phyloP scores from a whole-genome alignment of 2,888 invertebrate species.

The Calameuta idolon region DNA sequence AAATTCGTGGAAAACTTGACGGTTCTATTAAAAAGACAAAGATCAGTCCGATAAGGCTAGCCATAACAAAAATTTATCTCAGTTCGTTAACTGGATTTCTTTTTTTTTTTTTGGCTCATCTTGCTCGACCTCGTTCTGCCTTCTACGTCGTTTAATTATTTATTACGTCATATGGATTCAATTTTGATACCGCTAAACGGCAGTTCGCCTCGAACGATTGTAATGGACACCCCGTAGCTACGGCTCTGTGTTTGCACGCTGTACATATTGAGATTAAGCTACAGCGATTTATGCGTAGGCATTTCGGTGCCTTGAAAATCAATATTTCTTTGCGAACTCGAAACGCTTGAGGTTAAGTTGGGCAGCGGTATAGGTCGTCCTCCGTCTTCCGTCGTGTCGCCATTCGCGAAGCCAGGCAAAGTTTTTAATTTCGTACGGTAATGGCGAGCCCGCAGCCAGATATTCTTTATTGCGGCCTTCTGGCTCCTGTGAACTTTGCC shows the following conservation, averaged over 20 bases:
- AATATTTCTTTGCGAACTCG: too few species aligned
- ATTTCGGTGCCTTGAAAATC: too few species aligned
- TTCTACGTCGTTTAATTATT: background rate
- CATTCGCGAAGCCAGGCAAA: conserved; percentile 19
- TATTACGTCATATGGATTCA: too few species aligned
- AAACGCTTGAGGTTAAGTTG: too few species aligned
- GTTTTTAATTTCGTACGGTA: conserved; percentile 32
- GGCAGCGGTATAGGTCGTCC: too few species aligned
- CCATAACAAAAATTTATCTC: background rate
- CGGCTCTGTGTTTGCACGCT: background rate
- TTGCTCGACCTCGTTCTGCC: background rate
- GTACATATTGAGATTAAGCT: background rate
- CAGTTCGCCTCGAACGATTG: too few species aligned
- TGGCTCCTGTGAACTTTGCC: background rate
- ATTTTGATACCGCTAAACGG: too few species aligned
- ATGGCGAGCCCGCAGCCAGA: conserved; percentile 19
- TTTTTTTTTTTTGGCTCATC: background rate
- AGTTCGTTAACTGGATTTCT: background rate
- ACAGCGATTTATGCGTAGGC: too few species aligned
- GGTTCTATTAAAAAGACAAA: too few species aligned
- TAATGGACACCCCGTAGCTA: too few species aligned
- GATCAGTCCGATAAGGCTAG: background rate
- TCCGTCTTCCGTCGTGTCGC: too few species aligned
- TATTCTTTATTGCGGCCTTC: conserved; percentile 7
- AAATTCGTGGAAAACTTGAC: too few species aligned